These are phyloP conservation scores for Sebastes elongatus DNA, from an alignment of 2,797 vertebrate species.

Conservation along the genomic window DNA sequence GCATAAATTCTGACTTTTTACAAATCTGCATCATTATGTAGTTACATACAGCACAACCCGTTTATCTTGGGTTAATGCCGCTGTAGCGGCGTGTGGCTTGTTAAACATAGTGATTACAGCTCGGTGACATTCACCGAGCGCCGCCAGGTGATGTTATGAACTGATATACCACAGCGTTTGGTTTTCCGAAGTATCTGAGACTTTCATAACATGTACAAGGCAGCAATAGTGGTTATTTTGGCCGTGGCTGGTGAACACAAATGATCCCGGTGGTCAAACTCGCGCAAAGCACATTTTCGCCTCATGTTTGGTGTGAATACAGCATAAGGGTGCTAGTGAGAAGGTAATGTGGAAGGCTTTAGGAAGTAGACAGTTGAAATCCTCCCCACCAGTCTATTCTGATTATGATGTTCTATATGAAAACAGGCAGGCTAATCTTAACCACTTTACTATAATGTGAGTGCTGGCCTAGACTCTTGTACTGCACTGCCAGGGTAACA, in stretches of 20 bases:
- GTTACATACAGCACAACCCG: neutral
- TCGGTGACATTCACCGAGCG: too few species aligned
- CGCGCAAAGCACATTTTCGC: neutral
- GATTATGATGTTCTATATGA: neutral
- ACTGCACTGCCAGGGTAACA: neutral
- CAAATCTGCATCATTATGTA: neutral
- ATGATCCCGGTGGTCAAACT: neutral
- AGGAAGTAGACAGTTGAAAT: neutral
- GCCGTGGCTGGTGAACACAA: too few species aligned
- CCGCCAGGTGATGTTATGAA: too few species aligned
- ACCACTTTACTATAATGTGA: neutral
- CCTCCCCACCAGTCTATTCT: neutral
- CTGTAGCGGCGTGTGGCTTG: too few species aligned
- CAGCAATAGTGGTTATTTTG: too few species aligned
- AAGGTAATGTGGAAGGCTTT: neutral
- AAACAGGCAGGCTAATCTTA: neutral
- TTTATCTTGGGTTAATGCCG: neutral
- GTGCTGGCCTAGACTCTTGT: neutral
- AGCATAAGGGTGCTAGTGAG: neutral
- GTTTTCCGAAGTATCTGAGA: too few species aligned
- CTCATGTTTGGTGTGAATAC: too few species aligned
- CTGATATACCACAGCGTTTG: too few species aligned
- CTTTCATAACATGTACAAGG: too few species aligned
- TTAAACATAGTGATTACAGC: too few species aligned
- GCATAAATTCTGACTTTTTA: neutral